Evolutionary conservation across 2,888 invertebrate species (phyloP).

Genomic region (Drosophila paranaensis): DNA sequence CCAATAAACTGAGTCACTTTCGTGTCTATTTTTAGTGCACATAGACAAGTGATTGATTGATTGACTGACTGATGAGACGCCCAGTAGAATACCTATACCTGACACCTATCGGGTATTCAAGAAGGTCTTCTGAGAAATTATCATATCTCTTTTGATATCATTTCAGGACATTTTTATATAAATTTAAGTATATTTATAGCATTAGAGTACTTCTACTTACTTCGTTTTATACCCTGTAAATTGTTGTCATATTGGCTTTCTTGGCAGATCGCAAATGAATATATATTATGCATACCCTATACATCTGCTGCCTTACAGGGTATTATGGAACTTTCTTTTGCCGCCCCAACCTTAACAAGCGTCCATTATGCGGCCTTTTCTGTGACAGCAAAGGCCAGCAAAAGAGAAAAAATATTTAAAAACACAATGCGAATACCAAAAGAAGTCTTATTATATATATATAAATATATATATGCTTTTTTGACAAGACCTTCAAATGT

Average conservation of each 20-base stretch:
- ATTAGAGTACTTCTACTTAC: not conserved
- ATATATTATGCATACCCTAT: not conserved
- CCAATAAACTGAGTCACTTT: constrained; percentile 13
- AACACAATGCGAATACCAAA: constrained; percentile 44
- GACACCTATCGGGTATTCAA: not conserved
- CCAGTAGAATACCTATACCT: not conserved
- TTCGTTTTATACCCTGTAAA: not conserved
- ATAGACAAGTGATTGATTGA: constrained; percentile 18
- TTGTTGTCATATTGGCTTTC: not conserved
- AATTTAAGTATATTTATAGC: not conserved
- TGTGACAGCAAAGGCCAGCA: constrained; percentile 52
- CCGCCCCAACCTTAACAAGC: constrained; percentile 40
- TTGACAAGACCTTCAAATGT: constrained; percentile 71
- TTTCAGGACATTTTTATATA: not conserved
- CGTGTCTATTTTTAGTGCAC: constrained; percentile 38
- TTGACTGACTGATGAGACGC: constrained; percentile 12
- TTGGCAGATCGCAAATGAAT: too few relatives aligned
- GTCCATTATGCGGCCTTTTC: constrained; percentile 46
- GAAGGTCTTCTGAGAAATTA: not conserved
- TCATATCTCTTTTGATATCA: not conserved
- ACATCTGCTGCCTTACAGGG: constrained; percentile 18
- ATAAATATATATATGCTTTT: not conserved
- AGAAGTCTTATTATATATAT: constrained; percentile 23
- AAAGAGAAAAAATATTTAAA: constrained; percentile 30
- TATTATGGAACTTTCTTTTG: constrained; percentile 51